Base-by-base conservation (phyloP, 1,140 invertebrate genomes). In the Bombus balteatus region DNA sequence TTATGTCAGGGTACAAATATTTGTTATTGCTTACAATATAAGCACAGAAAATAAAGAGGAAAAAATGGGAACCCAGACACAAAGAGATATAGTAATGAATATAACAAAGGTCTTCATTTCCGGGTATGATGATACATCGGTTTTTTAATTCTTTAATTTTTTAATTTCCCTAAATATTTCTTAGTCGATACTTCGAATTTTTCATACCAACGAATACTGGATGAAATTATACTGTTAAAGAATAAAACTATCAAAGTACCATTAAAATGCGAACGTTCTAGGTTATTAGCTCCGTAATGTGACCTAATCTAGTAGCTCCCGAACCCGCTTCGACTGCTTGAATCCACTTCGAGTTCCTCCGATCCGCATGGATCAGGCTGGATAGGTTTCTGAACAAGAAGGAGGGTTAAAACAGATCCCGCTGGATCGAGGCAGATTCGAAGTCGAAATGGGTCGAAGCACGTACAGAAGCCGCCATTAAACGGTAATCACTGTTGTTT, bases 401-500 rank as follows among this genome's bases (percentile, higher is more conserved):
- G 75, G 83, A 72, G 68, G n/a, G 74, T 62, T 62, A 62, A 72
- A 84, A 72, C 32, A 70, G 76, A 59, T 84, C 66, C 71, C n/a
- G 25, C 2, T 28, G 39, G 39, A 68, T 84, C 75, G 83, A 32
- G 83, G 25, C 13, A 39, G 76, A 59, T 18, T 71, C 75, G 25
- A 79, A 62, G 75, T 71, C 53, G 66, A 71, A 68, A 59, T 70
- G 37, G 81, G 43, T 53, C 62, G 81, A 34, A 10, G 25, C 73
- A 18, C 62, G 13, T 32, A 57, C 5, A 28, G 43, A 83, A 71
- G 66, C 75, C 13, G n/a, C n/a, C 62, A 62, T 84, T 79, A 80
- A 80, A 79, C 83, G 57, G 70, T 84, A 78, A 84, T 84, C 53
- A 68, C 12, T 79, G 25, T 47, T 79, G 71, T 74, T 85, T 74